Base-by-base conservation (phyloP, 2,797 vertebrate species). In the Esox lucius region DNA sequence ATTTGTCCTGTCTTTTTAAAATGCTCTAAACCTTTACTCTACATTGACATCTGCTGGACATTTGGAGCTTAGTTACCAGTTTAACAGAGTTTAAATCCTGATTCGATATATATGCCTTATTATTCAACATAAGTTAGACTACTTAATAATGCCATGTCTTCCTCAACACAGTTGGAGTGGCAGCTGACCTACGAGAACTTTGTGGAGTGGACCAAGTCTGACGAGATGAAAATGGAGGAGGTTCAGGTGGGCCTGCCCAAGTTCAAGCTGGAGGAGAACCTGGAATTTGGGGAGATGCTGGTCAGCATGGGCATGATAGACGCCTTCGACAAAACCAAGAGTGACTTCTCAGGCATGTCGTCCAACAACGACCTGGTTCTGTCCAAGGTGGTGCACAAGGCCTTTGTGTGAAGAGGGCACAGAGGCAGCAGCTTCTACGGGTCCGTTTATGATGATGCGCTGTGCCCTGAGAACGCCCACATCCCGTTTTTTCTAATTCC, bases 281-380 rank as follows among this genome's bases (percentile, higher is more conserved):
- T 96, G 0, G 88, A 95, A 82, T 68, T 99, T 86, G 94, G 96
- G 33, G 49, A 79, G 0, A 11, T 95, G 33, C 91, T 99, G 76
- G 70, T 70, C 19, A 87, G 85, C 73, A 93, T 98, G 93, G 97
- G 97, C 78, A 98, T 99, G 95, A 79, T 59, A 8, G 95, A 97
- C 0, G 95, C 94, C 0, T 98, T 98, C 39, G 87, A 94, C 0
- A 0, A 0, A 0, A 0, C 0, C 0, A 89, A 19, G 66, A 90
- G 94, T 4, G 89, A 99, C 85, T 97, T 98, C 64, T 96, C 96
- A 90, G 94, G 92, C 71, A 96, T 98, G 87, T 95, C 95, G 1
- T 72, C 90, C 0, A 81, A 65, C 48, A 91, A 91, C 0, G 89
- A 95, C 35, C 87, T 98, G 77, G 75, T 89, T 0, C 74, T 98